A percentile compares a stretch with the other conserved stretches of the same genome.
Evolutionary conservation across 2,797 vertebrate species (phyloP).

Genomic region (Clamator glandarius): DNA sequence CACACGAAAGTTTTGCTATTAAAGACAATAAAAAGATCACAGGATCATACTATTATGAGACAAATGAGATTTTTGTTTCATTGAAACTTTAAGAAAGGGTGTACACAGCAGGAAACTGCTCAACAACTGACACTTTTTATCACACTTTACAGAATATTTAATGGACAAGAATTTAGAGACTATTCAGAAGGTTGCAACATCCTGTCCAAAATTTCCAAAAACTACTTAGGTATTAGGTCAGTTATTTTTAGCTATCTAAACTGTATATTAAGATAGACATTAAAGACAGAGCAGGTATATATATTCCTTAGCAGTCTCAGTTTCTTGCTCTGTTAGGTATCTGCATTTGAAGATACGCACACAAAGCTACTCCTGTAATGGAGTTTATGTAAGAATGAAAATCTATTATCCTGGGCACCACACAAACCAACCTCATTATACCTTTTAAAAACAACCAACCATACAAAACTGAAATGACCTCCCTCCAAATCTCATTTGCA

Average conservation of each 20-base stretch:
- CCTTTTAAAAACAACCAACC: background rate
- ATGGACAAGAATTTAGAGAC: background rate
- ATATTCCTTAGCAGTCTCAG: background rate
- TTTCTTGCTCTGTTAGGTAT: background rate
- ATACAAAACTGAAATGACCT: background rate
- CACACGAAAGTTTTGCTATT: slow-evolving; percentile 58
- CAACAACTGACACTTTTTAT: background rate
- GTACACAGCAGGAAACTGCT: background rate
- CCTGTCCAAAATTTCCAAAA: background rate
- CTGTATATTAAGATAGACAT: background rate
- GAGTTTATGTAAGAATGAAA: background rate
- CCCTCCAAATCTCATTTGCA: background rate
- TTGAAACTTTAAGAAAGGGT: background rate
- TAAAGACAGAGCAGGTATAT: background rate
- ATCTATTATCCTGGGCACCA: background rate
- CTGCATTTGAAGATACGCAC: background rate
- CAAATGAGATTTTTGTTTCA: slow-evolving; percentile 4
- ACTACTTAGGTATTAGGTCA: background rate
- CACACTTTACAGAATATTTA: background rate
- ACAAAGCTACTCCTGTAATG: background rate
- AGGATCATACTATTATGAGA: slow-evolving; percentile 43
- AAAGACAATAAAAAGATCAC: slow-evolving; percentile 58
- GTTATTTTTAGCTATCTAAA: background rate
- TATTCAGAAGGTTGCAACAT: background rate
- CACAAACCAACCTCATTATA: background rate